phyloP scores from a whole-genome alignment of 2,797 vertebrate species.

The Melanotaenia parkinsoni region DNA sequence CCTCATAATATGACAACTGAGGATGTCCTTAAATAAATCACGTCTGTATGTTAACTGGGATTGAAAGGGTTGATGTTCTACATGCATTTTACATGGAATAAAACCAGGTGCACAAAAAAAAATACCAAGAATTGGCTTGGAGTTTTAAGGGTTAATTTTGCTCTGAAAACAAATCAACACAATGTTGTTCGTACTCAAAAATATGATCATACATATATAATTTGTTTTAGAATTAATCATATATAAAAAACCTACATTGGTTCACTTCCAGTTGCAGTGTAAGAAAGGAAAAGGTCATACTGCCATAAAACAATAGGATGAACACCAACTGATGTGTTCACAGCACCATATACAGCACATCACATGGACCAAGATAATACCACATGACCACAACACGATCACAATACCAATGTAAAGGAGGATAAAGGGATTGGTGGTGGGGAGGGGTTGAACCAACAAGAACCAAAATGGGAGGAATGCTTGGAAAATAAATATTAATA shows the following conservation, averaged over 20 bases:
- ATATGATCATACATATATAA: background rate
- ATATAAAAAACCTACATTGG: slow-evolving; percentile 41
- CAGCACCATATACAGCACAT: slow-evolving; percentile 53
- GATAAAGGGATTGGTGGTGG: slow-evolving; percentile 4
- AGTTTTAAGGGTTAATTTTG: slow-evolving; percentile 1
- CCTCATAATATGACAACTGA: too few species aligned
- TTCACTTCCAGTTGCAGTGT: slow-evolving; percentile 85
- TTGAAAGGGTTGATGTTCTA: too few species aligned
- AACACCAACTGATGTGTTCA: slow-evolving; percentile 55
- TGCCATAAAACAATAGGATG: slow-evolving; percentile 19
- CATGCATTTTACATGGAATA: too few species aligned
- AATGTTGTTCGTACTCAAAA: background rate
- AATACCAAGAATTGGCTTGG: too few species aligned
- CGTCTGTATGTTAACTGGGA: too few species aligned
- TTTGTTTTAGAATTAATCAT: background rate
- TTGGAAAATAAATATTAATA: slow-evolving; percentile 2
- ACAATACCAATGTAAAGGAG: slow-evolving; percentile 57
- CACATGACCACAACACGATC: slow-evolving; percentile 57
- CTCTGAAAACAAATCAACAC: slow-evolving; percentile 14
- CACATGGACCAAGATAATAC: slow-evolving; percentile 44
- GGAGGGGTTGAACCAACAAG: slow-evolving; percentile 6
- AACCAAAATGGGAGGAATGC: slow-evolving; percentile 17
- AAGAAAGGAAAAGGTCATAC: slow-evolving; percentile 24
- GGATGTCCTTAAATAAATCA: too few species aligned
- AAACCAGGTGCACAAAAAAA: too few species aligned